phyloP scores from a whole-genome alignment of 2,888 invertebrate genomes.

The Drosophila bunnanda region DNA sequence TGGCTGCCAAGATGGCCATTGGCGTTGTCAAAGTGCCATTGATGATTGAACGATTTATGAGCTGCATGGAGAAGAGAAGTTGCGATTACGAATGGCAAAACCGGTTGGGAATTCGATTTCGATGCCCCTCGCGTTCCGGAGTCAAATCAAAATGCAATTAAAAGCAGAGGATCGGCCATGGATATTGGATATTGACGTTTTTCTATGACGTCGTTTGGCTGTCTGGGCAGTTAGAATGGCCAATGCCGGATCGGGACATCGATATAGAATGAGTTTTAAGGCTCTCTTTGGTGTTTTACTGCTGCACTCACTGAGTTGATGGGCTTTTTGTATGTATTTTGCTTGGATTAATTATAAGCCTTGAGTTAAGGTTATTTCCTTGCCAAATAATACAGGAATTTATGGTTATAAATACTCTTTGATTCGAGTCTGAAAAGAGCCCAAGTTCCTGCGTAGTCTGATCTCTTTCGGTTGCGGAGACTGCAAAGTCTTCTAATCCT shows the following conservation, averaged over 20 bases:
- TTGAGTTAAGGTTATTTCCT: not conserved
- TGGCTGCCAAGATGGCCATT: constrained; percentile 46
- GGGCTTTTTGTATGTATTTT: not conserved
- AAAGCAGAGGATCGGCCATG: constrained; percentile 56
- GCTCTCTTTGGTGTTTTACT: not conserved
- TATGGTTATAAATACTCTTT: not conserved
- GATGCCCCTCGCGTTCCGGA: not conserved
- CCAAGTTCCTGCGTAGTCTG: not conserved
- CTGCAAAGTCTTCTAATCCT: constrained; percentile 11
- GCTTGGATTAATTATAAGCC: not conserved
- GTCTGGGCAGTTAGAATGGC: constrained; percentile 13
- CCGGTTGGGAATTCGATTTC: constrained; percentile 48
- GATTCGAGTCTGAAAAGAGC: not conserved
- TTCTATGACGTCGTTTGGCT: constrained; percentile 7
- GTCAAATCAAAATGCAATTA: constrained; percentile 68
- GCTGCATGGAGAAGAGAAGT: constrained; percentile 13
- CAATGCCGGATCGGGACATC: not conserved
- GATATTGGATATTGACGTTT: constrained; percentile 30
- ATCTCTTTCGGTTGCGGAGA: not conserved
- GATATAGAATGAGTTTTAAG: not conserved
- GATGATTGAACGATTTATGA: constrained; percentile 79
- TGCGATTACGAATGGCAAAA: constrained; percentile 47
- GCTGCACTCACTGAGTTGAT: not conserved
- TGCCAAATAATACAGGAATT: not conserved
- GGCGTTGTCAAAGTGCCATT: constrained; percentile 73